Evolutionary conservation across 92 coral and sea anemone species (phyloP).

Genomic region (Epizoanthus illoricatus): DNA sequence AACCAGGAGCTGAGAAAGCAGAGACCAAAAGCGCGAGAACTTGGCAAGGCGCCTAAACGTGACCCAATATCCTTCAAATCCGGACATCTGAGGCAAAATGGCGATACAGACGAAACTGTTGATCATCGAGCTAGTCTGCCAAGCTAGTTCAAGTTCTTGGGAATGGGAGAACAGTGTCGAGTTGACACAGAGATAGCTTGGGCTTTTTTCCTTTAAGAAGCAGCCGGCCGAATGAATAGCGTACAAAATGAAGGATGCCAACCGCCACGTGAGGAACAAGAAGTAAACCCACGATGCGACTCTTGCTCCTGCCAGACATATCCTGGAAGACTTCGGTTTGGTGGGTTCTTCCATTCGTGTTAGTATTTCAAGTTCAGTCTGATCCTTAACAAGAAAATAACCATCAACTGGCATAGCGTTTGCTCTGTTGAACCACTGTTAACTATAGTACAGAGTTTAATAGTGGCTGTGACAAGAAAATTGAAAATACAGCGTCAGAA

Average conservation of each 20-base stretch:
- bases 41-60: constrained; percentile 43
- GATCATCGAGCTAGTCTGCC: constrained; percentile 29
- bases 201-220: neutral
- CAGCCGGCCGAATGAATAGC: constrained; percentile 16
- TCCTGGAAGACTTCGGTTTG: neutral
- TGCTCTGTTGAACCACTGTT: too few species aligned
- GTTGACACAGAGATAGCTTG: constrained; percentile 16
- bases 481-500: too few species aligned
- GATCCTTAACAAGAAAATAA: constrained; percentile 5
- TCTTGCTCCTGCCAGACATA: neutral
- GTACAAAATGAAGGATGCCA: constrained; percentile 7
- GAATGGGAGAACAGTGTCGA: constrained; percentile 9
- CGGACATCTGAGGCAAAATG: constrained; percentile 36
- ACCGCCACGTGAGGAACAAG: constrained; percentile 14
- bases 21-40: constrained; percentile 38
- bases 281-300: neutral
- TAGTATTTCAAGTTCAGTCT: neutral
- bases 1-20: constrained; percentile 11
- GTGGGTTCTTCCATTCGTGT: neutral
- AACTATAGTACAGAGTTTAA: too few species aligned
- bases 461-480: too few species aligned
- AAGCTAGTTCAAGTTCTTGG: constrained; percentile 18
- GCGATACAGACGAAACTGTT: constrained; percentile 38
- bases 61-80: constrained; percentile 35
- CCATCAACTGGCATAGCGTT: constrained; percentile 1